These are phyloP conservation scores for Anastrepha ludens DNA, from an alignment of 1,140 invertebrate species.

Conservation along the genomic window DNA sequence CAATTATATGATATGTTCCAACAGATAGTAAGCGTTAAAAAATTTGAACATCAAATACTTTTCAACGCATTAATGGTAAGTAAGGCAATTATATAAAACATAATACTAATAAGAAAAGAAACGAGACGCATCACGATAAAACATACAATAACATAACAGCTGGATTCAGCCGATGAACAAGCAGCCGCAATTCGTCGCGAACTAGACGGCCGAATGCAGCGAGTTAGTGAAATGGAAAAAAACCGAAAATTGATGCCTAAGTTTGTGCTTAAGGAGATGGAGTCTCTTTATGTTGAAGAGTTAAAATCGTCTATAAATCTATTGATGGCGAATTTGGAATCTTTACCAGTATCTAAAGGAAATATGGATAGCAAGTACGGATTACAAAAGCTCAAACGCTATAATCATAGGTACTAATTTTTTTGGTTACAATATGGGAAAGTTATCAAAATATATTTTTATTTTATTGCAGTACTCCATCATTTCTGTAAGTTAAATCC, in stretches of 20 bases:
- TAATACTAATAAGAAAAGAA: neutral
- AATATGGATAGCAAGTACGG: slow-evolving; percentile 98
- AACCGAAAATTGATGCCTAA: slow-evolving; percentile 98
- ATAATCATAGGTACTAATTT: slow-evolving; percentile 90
- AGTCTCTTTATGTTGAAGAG: slow-evolving; percentile 99
- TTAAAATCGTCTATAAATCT: slow-evolving; percentile 97
- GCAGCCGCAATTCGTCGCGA: slow-evolving; percentile 99
- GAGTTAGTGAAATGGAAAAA: slow-evolving; percentile 98
- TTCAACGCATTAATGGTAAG: slow-evolving; percentile 97
- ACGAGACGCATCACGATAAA: too few relatives aligned
- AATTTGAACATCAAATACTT: slow-evolving; percentile 99
- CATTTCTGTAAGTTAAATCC: slow-evolving; percentile 70
- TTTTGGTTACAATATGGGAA: neutral
- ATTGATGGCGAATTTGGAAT: slow-evolving; percentile 99
- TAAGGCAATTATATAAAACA: neutral
- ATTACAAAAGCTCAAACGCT: slow-evolving; percentile 94
- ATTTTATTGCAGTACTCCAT: slow-evolving; percentile 67
- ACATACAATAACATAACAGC: slow-evolving; percentile 75
- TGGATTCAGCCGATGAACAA: slow-evolving; percentile 99
- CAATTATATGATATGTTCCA: slow-evolving; percentile 99
- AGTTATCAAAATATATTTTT: slow-evolving; percentile 28
- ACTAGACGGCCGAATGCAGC: slow-evolving; percentile 96
- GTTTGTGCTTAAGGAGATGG: slow-evolving; percentile 99
- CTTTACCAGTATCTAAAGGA: slow-evolving; percentile 97
- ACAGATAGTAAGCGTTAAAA: slow-evolving; percentile 98